Base-by-base conservation (phyloP, 2,888 invertebrate genomes). In the Synergus laeviventris region DNA sequence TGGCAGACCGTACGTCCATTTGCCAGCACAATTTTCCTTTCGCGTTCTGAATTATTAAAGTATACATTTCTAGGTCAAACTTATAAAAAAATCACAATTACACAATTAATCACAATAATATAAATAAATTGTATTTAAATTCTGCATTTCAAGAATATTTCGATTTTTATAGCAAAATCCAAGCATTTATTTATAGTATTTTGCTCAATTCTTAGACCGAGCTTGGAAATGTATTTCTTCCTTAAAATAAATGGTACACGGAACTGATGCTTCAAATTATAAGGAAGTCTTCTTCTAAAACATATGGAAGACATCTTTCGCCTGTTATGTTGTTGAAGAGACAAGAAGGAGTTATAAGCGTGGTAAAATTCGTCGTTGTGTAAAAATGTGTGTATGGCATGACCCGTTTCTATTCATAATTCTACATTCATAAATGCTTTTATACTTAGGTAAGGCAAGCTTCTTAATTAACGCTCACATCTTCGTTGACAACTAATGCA, bases 391-490 rank as follows among this genome's bases (percentile, higher is more conserved):
- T 16, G 24, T 36, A 70, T 70, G 16, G 7, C 45, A 45, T 70
- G 70, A 70, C 70, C 70, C 49, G 42, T 70, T 70, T 70, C 70
- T 49, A 49, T 70, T 21, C 49, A 49, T 45, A 70, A 70, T 70
- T 31, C 49, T 49, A 49, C 49, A 49, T 70, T 70, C 70, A 70
- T 70, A 70, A 70, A 70, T 70, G 70, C 70, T 70, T 70, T 70
- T 70, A 70, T 70, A 49, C 31, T 31, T 21, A 62, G n/a, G 70
- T 70, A 70, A 70, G 31, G n/a, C 45, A 49, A 49, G 31, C 70
- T 70, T 70, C 70, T 70, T 70, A 70, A 70, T 70, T 70, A 70
- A 70, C 49, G 70, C 45, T 49, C 70, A 70, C 45, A 45, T 70
- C 70, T 70, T 49, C 70, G 45, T 70, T 70, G 70, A 70, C 70